Base-by-base conservation (phyloP, 2,888 invertebrate genomes). In the Drosophila kanekoi region DNA sequence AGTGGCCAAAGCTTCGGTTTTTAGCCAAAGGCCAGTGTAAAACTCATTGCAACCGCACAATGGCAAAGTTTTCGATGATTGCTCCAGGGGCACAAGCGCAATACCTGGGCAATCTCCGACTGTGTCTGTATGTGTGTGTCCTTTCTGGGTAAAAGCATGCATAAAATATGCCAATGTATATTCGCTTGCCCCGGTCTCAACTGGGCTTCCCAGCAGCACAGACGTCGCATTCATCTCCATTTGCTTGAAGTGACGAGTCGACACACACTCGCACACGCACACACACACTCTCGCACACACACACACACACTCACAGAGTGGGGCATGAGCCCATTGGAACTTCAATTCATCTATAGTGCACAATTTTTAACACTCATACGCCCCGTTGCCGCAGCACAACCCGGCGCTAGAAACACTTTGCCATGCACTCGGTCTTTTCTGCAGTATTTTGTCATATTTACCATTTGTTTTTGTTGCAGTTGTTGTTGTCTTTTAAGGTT, bases 361-460 rank as follows among this genome's bases (percentile, higher is more conserved):
- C 75, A 82, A 72, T 85, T 86, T 86, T 82, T 82, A 85, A 85
- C 85, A 85, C 85, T 85, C 85, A 77, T 81, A 85, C 85, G 87
- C 81, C 82, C 80, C 60, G 77, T 83, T 81, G 72, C 74, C 76
- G 47, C 35, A 3, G 5, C 23, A 28, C 23, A 28, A 28, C 23
- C 23, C 23, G 8, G 13, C 37, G n/a, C 37, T n/a, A 13, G n/a
- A 63, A 69, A 79, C 74, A 74, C 81, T 65, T 69, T 56, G 51
- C 62, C 65, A 57, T 75, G 57, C 57, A 66, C 63, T 60, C 43
- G 13, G 33, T 43, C 33, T 35, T 5, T 32, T 14, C 48, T 59
- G 57, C 68, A 60, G 72, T 82, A 80, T 82, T 79, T 85, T 80
- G 80, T 80, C 83, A 81, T 86, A 86, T 83, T 79, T 72, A 51